phyloP scores from a whole-genome alignment of 2,113 vertebrate species.

The Orientallactaga bullata region DNA sequence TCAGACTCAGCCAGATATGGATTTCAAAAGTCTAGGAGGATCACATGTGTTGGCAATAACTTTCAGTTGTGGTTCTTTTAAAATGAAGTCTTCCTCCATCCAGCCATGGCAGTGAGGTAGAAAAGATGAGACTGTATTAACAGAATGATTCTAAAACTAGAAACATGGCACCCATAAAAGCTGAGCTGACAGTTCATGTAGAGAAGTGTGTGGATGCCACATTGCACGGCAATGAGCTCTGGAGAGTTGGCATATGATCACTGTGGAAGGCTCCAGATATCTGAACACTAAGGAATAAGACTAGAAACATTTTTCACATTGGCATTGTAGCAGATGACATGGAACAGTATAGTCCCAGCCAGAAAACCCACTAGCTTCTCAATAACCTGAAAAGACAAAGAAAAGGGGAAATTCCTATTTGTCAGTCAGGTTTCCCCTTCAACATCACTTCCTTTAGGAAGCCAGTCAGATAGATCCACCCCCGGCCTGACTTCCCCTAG shows the following conservation, averaged over 20 bases:
- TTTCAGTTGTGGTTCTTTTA: slow-evolving; percentile 15
- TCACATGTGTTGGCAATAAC: not conserved
- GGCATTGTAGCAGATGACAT: slow-evolving; percentile 57
- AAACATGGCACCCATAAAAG: slow-evolving; percentile 48
- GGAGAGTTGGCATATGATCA: slow-evolving; percentile 65
- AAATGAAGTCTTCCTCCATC: not conserved
- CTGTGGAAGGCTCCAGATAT: slow-evolving; percentile 68
- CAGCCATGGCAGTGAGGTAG: slow-evolving; percentile 53
- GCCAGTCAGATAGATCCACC: slow-evolving; percentile 57
- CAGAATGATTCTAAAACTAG: slow-evolving; percentile 69
- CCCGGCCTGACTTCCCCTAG: slow-evolving; percentile 28
- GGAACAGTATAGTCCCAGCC: slow-evolving; percentile 3
- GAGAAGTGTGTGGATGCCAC: too few species aligned
- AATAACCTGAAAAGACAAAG: slow-evolving; percentile 70
- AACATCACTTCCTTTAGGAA: slow-evolving; percentile 73
- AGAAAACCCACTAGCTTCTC: slow-evolving; percentile 62
- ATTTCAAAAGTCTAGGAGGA: not conserved
- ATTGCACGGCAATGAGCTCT: slow-evolving; percentile 14
- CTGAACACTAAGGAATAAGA: slow-evolving; percentile 60
- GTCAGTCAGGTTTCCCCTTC: slow-evolving; percentile 64
- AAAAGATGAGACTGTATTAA: slow-evolving; percentile 74
- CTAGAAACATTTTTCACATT: slow-evolving; percentile 34
- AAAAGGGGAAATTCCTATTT: slow-evolving; percentile 69
- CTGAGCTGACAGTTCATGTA: not conserved
- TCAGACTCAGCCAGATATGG: not conserved